Evolutionary conservation across 2,113 vertebrate species (phyloP).

Genomic region (Tautogolabrus adspersus): DNA sequence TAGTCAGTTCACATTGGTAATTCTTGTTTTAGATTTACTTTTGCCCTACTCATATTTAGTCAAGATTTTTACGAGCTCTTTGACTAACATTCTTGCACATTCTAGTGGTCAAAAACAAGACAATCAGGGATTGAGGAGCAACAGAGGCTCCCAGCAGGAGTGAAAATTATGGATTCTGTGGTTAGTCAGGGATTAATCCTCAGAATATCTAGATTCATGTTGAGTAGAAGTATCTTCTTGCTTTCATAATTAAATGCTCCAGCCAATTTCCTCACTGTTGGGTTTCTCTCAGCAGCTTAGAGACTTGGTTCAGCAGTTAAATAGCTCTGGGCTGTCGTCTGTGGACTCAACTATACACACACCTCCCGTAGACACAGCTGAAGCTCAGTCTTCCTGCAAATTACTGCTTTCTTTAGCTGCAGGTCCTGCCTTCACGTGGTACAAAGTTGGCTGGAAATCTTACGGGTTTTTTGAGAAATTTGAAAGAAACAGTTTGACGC

Average conservation of each 20-base stretch:
- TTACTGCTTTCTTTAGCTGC: constrained; percentile 58
- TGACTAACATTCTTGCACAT: too few species aligned
- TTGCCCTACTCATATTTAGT: too few species aligned
- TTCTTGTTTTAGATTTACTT: too few species aligned
- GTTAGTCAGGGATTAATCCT: background rate
- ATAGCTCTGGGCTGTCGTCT: constrained; percentile 45
- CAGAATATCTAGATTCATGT: background rate
- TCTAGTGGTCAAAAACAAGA: too few species aligned
- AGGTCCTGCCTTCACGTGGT: constrained; percentile 46
- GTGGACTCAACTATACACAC: constrained; percentile 40
- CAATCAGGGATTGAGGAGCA: too few species aligned
- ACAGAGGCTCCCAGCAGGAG: too few species aligned
- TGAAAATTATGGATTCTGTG: background rate
- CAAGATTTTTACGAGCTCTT: too few species aligned
- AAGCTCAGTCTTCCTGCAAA: constrained; percentile 64
- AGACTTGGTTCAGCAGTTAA: constrained; percentile 20
- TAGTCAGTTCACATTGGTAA: too few species aligned
- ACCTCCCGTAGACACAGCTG: constrained; percentile 53
- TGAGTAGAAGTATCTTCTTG: background rate
- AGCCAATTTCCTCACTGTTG: constrained; percentile 6
- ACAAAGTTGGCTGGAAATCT: constrained; percentile 55
- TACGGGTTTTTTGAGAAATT: constrained; percentile 28
- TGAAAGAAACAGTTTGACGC: constrained; percentile 35
- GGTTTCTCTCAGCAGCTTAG: constrained; percentile 15
- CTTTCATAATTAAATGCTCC: constrained; percentile 19